A percentile compares a stretch with the other conserved stretches of the same genome.
Conservation (phyloP, 2,888 invertebrate genomes). For the Tachina lurida region DNA sequence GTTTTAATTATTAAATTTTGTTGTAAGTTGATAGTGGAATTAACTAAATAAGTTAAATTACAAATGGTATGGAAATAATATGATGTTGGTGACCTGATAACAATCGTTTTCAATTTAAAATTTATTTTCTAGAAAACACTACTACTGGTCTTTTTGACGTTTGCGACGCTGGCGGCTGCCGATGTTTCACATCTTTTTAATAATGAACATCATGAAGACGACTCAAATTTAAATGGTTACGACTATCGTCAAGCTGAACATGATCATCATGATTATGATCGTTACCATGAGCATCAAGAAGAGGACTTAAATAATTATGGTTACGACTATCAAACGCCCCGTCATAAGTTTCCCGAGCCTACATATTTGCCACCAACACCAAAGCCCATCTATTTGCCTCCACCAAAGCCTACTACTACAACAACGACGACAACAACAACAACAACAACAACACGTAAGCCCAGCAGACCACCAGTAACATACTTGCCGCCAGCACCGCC, state of each 20-base stretch:
- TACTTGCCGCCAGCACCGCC: constrained; percentile 60
- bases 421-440: constrained; percentile 4
- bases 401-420: constrained; percentile 57
- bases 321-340: constrained; percentile 77
- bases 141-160: constrained; percentile 72
- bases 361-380: constrained; percentile 61
- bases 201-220: constrained; percentile 42
- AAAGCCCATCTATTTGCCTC: constrained; percentile 59
- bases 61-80: constrained; percentile 35
- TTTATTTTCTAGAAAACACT: constrained; percentile 73
- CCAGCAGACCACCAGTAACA: constrained; percentile 46
- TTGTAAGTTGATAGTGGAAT: not conserved
- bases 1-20: constrained; percentile 27
- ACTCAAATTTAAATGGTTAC: no score
- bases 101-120: not conserved
- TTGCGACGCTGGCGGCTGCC: constrained; percentile 73
- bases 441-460: constrained; percentile 18
- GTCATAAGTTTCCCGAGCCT: constrained; percentile 59
- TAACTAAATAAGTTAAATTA: not conserved
- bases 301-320: constrained; percentile 69
- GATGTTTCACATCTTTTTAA: constrained; percentile 78
- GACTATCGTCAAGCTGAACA: constrained; percentile 53
- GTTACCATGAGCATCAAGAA: constrained; percentile 34
- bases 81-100: no score
- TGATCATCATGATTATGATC: constrained; percentile 70